Conservation (phyloP, 2,797 vertebrate genomes). For the Lepilemur septentrionalis region DNA sequence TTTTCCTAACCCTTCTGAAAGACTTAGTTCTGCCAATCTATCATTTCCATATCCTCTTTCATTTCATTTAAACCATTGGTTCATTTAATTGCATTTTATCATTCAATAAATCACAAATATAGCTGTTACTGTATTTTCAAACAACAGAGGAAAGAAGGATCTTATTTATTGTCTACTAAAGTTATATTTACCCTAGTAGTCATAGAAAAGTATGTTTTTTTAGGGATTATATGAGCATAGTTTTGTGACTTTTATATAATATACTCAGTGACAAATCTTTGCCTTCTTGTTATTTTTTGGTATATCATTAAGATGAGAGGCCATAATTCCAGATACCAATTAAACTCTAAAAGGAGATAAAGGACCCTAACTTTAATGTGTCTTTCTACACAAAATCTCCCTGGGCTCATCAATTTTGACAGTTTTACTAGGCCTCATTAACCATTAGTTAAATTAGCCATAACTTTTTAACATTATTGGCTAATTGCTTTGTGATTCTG, state of each 20-base stretch:
- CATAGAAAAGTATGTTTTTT: background rate
- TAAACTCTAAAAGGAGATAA: constrained; percentile 77
- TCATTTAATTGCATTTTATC: constrained; percentile 18
- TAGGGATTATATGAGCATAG: background rate
- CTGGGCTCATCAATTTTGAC: constrained; percentile 81
- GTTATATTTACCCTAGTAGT: background rate
- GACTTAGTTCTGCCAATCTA: constrained; percentile 20
- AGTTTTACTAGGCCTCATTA: constrained; percentile 82
- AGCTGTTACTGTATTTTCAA: constrained; percentile 46
- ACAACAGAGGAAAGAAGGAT: background rate
- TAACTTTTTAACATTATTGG: constrained; percentile 84
- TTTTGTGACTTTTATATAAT: background rate
- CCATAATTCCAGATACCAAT: constrained; percentile 63
- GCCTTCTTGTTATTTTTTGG: background rate
- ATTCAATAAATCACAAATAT: background rate
- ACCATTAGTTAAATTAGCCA: constrained; percentile 86
- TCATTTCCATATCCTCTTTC: background rate
- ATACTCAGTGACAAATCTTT: background rate
- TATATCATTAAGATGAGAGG: background rate
- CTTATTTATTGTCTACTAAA: background rate
- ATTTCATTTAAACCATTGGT: constrained; percentile 45
- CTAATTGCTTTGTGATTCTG: constrained; percentile 85
- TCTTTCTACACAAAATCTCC: constrained; percentile 78
- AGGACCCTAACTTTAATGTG: constrained; percentile 75
- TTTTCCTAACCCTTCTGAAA: constrained; percentile 51